Evolutionary conservation across 2,797 vertebrate species (phyloP).

Genomic region (Orientallactaga sibirica): DNA sequence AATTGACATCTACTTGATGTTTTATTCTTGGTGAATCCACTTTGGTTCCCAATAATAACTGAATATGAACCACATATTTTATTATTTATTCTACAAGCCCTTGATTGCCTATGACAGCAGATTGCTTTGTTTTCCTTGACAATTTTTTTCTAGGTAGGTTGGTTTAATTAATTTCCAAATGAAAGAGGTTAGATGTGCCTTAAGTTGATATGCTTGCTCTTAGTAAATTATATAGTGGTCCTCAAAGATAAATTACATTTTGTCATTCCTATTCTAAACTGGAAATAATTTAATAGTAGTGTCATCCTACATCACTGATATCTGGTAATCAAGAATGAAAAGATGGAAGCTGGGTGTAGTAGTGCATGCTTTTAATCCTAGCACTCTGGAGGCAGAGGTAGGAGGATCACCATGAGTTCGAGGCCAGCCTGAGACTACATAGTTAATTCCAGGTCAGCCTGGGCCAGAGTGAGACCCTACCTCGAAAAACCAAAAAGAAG

Average conservation of each 20-base stretch:
- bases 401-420: too few species aligned
- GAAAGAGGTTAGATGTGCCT: conserved; percentile 27
- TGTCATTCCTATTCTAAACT: conserved; percentile 52
- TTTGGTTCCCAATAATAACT: conserved; percentile 42
- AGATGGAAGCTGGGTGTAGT: background rate
- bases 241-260: conserved; percentile 38
- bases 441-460: too few species aligned
- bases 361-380: too few species aligned
- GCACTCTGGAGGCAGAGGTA: too few species aligned
- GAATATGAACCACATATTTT: background rate
- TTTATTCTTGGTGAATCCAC: conserved; percentile 32
- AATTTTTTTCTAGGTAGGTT: conserved; percentile 23
- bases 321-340: conserved; percentile 30
- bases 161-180: conserved; percentile 57
- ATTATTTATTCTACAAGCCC: conserved; percentile 33
- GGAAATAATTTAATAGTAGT: conserved; percentile 49
- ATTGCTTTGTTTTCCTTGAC: conserved; percentile 31
- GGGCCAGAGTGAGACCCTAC: too few species aligned
- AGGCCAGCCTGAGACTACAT: too few species aligned
- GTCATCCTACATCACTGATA: background rate
- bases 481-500: background rate
- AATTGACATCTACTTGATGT: conserved; percentile 59
- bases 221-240: background rate
- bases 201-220: background rate
- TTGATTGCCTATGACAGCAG: conserved; percentile 41